phyloP scores from a whole-genome alignment of 92 coral and sea anemone genomes.

The Epizoanthus rinbou region DNA sequence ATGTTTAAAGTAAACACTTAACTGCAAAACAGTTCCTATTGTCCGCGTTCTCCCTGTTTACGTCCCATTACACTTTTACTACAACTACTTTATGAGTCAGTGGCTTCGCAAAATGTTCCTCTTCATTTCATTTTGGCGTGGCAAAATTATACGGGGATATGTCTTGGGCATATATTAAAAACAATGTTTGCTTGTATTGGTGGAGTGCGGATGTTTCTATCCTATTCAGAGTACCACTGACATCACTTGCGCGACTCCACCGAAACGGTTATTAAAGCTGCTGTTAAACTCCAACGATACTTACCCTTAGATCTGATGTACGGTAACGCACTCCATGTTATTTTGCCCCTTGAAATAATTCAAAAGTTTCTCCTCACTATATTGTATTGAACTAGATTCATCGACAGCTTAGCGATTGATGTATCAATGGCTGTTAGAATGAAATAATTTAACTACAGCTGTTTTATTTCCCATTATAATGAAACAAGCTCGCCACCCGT shows the following conservation, averaged over 20 bases:
- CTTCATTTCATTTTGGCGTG: conserved; percentile 42
- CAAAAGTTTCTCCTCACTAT: not conserved
- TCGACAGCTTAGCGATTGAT: not conserved
- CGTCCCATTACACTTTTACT: conserved; percentile 32
- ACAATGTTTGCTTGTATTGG: too few species aligned
- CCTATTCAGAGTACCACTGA: not conserved
- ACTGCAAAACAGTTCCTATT: conserved; percentile 42
- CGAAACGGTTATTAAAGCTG: not conserved
- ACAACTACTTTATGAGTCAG: conserved; percentile 24
- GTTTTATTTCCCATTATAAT: not conserved
- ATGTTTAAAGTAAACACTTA: conserved; percentile 47
- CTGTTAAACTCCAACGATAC: not conserved
- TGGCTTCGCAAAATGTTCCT: conserved; percentile 23
- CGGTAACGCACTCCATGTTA: not conserved
- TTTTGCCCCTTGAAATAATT: not conserved
- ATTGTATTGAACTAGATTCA: too few species aligned
- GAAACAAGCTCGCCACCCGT: conserved; percentile 30
- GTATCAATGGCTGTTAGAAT: not conserved
- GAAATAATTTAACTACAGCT: not conserved
- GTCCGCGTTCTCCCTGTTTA: conserved; percentile 34
- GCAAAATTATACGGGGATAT: not conserved
- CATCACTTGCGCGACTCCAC: not conserved
- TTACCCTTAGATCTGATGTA: not conserved
- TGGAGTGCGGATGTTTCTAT: too few species aligned
- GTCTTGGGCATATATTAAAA: too few species aligned